These are phyloP conservation scores for Torymus auratus DNA, from an alignment of 2,888 invertebrate species.

Conservation along the genomic window DNA sequence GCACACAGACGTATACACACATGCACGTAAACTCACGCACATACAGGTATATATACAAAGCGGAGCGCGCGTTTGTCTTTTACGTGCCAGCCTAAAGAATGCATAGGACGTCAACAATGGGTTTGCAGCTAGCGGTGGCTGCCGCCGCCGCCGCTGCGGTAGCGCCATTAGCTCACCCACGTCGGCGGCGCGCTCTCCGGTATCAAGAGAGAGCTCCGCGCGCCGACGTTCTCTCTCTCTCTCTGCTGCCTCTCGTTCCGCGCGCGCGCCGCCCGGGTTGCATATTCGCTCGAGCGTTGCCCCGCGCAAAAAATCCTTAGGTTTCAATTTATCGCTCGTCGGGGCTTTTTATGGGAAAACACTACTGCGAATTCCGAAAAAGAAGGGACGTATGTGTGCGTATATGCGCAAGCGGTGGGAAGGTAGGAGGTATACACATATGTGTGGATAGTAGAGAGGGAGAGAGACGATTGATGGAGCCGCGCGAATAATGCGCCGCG, in stretches of 20 bases:
- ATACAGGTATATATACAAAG: neutral
- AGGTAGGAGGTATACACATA: no score
- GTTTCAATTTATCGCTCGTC: slow-evolving; percentile 59
- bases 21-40: neutral
- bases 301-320: slow-evolving; percentile 59
- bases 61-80: slow-evolving; percentile 55
- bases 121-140: slow-evolving; percentile 33
- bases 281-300: slow-evolving; percentile 59
- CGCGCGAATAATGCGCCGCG: slow-evolving; percentile 49
- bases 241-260: slow-evolving; percentile 8
- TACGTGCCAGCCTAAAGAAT: slow-evolving; percentile 56
- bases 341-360: slow-evolving; percentile 58
- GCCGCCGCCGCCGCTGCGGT: slow-evolving; percentile 44
- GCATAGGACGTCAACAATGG: slow-evolving; percentile 59
- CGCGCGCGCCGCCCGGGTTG: slow-evolving; percentile 31
- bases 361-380: slow-evolving; percentile 57
- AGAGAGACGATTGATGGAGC: slow-evolving; percentile 55
- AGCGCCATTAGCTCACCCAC: slow-evolving; percentile 64
- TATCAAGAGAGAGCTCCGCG: slow-evolving; percentile 63
- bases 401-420: neutral
- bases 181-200: slow-evolving; percentile 64
- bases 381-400: slow-evolving; percentile 21
- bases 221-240: slow-evolving; percentile 40
- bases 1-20: neutral
- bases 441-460: neutral